Base-by-base conservation (phyloP, 2,888 invertebrate genomes). In the Homarus gammarus region DNA sequence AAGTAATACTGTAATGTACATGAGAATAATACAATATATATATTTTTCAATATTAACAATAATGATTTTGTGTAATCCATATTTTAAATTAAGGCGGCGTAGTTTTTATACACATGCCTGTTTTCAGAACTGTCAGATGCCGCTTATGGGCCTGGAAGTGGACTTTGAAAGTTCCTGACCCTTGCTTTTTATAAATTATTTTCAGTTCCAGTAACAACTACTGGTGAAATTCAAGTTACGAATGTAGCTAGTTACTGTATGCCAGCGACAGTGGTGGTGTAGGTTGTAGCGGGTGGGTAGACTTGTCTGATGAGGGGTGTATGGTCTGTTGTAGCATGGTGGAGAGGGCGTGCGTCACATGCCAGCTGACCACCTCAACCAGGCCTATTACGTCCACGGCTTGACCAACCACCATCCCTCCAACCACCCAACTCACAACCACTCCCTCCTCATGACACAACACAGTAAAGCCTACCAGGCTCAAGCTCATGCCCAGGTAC, bases 361-460 rank as follows among this genome's bases (percentile, higher is more conserved):
- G 88, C 72, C 72, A 36, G 73, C 83, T 56, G 82, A 83, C 33
- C 64, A 73, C 73, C 84, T 84, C 72, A 72, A 84, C 84, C 84
- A 84, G 72, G 88, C 82, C 82, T 88, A 72, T 77, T 88, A 88
- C 78, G 72, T 73, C 40, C 88, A 88, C 56, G 83, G 82, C 83
- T 73, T 88, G 73, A 72, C 82, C 77, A 88, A 85, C 84, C 89
- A 84, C 77, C 81, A 75, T 78, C 85, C 75, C 64, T 61, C 88
- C 73, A 88, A 82, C 82, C 88, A 88, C 77, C 88, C 78, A 70
- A 40, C 88, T 75, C 90, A 85, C 85, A 85, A 85, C 82, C 90
- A 85, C 81, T 81, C 90, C 79, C 90, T 90, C 49, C 85, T 90
- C 61, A 90, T 90, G 85, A 79, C 90, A 81, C 90, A 79, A 72